Base-by-base conservation (phyloP, 2,888 invertebrate genomes). In the Microctonus aethiopoides region DNA sequence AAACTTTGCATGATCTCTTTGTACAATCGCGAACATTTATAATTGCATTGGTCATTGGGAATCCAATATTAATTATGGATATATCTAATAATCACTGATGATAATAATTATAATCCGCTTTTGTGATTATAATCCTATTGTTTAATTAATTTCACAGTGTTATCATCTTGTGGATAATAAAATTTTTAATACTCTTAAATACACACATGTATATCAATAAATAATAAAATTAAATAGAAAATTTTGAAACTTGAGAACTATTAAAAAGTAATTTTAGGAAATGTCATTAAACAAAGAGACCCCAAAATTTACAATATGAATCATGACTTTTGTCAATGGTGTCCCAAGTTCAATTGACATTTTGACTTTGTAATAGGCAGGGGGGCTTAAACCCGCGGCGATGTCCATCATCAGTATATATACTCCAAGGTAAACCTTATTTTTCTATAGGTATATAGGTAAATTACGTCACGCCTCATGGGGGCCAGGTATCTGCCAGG, bases 401-500 rank as follows among this genome's bases (percentile, higher is more conserved):
- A 1, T 16, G 46, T 46, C 46, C 46, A 46, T 46, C 46, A 46
- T 46, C 46, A 46, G 46, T 46, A 16, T 46, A 46, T n/a, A 46
- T n/a, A 22, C 54, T 29, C 24, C 34, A 11, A 51, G 32, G 51
- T 11, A 64, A 7, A 34, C 34, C 6, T 22, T 46, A 46, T n/a
- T 61, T 52, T 13, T 46, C 51, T 51, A 39, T 29, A 29, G 3
- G 7, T 7, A 29, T 29, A 57, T 67, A 60, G 67, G 64, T 73
- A 76, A 79, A 80, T 82, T 79, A 78, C 79, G 78, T 82, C 81
- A 82, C 82, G 79, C 80, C 80, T 74, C 66, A 60, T 71, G 65
- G n/a, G 46, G 61, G 66, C 78, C 71, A 78, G 77, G 73, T 74
- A 75, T 73, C 34, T 68, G 73, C 75, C 74, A 76, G 76, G 76